Percentiles rank a stretch among this genome's conserved stretches.
Conservation (phyloP, 2,888 invertebrate genomes). For the Lagria hirta region DNA sequence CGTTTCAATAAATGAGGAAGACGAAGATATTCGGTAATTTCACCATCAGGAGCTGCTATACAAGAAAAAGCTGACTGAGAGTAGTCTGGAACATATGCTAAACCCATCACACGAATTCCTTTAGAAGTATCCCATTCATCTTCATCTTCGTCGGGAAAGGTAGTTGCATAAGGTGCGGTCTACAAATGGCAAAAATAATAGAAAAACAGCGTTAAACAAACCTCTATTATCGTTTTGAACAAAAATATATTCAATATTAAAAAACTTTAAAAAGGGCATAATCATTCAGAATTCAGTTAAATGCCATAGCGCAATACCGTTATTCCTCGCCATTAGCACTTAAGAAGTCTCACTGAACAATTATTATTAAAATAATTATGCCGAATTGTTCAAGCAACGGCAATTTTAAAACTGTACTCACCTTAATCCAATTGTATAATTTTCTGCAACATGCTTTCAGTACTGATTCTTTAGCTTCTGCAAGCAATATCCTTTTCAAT, state of each 20-base stretch:
- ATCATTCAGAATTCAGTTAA: too few relatives aligned
- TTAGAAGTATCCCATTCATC: slow-evolving; percentile 87
- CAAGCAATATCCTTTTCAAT: slow-evolving; percentile 72
- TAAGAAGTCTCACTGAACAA: too few relatives aligned
- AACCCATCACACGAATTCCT: slow-evolving; percentile 82
- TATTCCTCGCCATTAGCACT: too few relatives aligned
- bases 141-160: slow-evolving; percentile 80
- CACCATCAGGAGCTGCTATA: slow-evolving; percentile 84
- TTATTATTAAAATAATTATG: not conserved
- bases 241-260: too few relatives aligned
- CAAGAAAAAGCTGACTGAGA: slow-evolving; percentile 86
- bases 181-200: slow-evolving; percentile 50
- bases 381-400: too few relatives aligned
- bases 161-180: slow-evolving; percentile 72
- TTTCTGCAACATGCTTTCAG: slow-evolving; percentile 82
- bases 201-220: too few relatives aligned
- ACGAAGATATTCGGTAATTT: slow-evolving; percentile 87
- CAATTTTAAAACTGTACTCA: too few relatives aligned
- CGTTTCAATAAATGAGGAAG: slow-evolving; percentile 83
- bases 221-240: too few relatives aligned
- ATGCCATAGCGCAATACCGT: too few relatives aligned
- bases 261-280: too few relatives aligned
- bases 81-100: slow-evolving; percentile 85
- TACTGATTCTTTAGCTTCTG: slow-evolving; percentile 86
- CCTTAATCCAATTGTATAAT: slow-evolving; percentile 87